Conservation (phyloP, 2,113 vertebrate genomes). For the Aegithalos caudatus region DNA sequence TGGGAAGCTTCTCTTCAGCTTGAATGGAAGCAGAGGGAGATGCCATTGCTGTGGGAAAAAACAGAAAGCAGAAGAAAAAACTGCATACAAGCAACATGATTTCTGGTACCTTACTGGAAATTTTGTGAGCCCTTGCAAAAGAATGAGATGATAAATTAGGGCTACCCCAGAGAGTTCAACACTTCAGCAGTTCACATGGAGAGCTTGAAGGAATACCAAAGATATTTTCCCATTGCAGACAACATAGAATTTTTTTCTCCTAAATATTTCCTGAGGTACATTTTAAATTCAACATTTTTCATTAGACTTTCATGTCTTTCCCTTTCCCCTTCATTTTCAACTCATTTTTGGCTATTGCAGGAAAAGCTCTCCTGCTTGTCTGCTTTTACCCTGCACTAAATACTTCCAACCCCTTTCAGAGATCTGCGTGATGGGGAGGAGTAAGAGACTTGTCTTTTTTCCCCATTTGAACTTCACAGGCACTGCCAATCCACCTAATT, state of each 20-base stretch:
- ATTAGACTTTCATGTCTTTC: background rate
- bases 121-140: slow-evolving; percentile 8
- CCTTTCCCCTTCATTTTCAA: background rate
- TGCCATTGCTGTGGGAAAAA: background rate
- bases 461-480: background rate
- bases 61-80: background rate
- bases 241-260: background rate
- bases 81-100: background rate
- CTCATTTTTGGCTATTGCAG: background rate
- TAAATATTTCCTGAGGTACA: background rate
- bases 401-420: background rate
- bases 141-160: background rate
- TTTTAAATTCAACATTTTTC: slow-evolving; percentile 1
- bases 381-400: background rate
- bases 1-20: background rate
- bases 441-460: background rate
- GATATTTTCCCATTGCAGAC: background rate
- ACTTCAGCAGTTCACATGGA: background rate
- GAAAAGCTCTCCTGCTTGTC: background rate
- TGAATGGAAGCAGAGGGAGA: background rate
- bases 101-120: background rate
- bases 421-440: background rate
- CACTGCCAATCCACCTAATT: background rate
- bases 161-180: background rate
- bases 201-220: background rate